Evolutionary conservation across 1,140 invertebrate genomes (phyloP).

Genomic region (Brachionus rubens): DNA sequence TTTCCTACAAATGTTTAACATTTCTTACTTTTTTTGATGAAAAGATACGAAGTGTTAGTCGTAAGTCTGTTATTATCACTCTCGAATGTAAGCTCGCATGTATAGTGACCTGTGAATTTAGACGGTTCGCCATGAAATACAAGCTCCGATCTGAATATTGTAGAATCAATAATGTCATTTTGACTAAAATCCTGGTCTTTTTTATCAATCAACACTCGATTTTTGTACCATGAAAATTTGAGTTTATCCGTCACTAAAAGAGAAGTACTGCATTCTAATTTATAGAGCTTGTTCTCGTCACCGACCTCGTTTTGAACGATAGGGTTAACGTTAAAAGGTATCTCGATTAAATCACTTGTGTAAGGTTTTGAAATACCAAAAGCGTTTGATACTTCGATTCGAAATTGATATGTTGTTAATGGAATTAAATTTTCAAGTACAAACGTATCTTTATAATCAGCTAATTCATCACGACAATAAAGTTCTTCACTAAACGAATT

Average conservation of each 20-base stretch:
- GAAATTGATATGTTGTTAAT: conserved; percentile 35
- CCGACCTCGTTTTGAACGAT: background rate
- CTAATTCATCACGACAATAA: conserved; percentile 25
- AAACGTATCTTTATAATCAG: conserved; percentile 23
- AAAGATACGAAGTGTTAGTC: background rate
- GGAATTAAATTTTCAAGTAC: conserved; percentile 12
- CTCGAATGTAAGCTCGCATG: background rate
- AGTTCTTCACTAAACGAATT: conserved; percentile 14
- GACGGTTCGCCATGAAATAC: background rate
- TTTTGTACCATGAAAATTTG: background rate
- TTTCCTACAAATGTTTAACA: too few relatives aligned
- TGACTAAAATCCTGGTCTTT: background rate
- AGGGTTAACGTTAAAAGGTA: background rate
- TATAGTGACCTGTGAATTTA: conserved; percentile 5
- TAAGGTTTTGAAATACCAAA: conserved; percentile 11
- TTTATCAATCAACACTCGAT: background rate
- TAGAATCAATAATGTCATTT: background rate
- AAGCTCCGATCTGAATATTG: background rate
- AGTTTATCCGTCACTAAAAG: background rate
- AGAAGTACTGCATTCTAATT: background rate
- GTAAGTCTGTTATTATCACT: background rate
- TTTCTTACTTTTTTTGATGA: background rate
- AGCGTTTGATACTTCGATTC: conserved; percentile 25
- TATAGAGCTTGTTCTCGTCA: background rate
- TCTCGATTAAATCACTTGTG: background rate